phyloP scores from a whole-genome alignment of 2,113 vertebrate genomes.

The Pseudorectes ferrugineus region DNA sequence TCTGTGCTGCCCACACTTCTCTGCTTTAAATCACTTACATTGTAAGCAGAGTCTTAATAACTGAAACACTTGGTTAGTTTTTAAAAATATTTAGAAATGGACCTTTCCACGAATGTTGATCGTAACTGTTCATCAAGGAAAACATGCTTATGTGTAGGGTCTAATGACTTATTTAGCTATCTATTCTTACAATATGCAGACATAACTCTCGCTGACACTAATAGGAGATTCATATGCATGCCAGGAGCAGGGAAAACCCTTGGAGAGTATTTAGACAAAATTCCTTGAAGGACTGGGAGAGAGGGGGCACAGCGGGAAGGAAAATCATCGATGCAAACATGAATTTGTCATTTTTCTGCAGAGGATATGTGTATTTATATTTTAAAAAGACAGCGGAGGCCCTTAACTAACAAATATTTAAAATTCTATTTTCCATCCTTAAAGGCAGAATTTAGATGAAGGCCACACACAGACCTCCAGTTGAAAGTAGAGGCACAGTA shows the following conservation, averaged over 20 bases:
- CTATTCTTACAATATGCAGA: not conserved
- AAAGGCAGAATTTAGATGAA: not conserved
- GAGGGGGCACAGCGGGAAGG: not conserved
- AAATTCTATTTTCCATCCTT: not conserved
- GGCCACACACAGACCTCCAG: not conserved
- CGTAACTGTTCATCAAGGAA: not conserved
- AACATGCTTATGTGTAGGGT: not conserved
- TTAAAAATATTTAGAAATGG: constrained; percentile 28
- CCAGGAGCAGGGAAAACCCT: constrained; percentile 2
- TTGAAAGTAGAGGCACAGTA: not conserved
- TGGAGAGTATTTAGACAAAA: constrained; percentile 33
- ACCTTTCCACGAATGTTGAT: not conserved
- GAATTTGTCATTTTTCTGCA: constrained; percentile 22
- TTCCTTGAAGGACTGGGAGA: not conserved
- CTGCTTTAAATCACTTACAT: constrained; percentile 10
- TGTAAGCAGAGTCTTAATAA: not conserved
- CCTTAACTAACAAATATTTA: not conserved
- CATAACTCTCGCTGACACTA: constrained; percentile 57
- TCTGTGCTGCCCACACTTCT: not conserved
- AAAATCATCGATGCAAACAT: not conserved
- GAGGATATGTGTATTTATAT: not conserved
- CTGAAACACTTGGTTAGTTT: not conserved
- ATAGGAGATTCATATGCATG: constrained; percentile 38
- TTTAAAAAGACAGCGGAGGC: not conserved
- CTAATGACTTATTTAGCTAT: constrained; percentile 55